Conservation (phyloP, 2,113 vertebrate genomes). For the Clinocottus analis region DNA sequence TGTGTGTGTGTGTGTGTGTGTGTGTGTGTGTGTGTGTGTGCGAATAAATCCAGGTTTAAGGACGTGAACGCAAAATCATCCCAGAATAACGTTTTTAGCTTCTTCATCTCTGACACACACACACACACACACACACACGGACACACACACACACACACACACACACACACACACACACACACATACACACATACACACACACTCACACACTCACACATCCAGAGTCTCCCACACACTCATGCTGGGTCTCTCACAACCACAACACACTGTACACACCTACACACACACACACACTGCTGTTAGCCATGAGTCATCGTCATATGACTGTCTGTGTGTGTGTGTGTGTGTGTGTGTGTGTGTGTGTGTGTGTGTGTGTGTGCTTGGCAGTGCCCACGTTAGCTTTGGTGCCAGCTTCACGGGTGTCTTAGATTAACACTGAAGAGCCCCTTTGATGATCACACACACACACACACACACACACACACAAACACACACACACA, state of each 20-base stretch:
- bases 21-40: not conserved
- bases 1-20: constrained; percentile 19
- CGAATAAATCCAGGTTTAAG: constrained; percentile 13
- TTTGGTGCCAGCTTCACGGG: constrained; percentile 53
- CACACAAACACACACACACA: not conserved
- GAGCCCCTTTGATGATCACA: constrained; percentile 48
- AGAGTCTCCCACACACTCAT: constrained; percentile 46
- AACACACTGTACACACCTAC: constrained; percentile 14
- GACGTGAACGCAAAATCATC: constrained; percentile 20
- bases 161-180: constrained; percentile 8
- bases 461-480: not conserved
- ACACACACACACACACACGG: constrained; percentile 20
- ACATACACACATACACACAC: not conserved
- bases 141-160: constrained; percentile 5
- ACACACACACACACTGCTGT: constrained; percentile 32
- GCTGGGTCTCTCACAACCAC: constrained; percentile 44
- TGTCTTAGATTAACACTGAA: constrained; percentile 58
- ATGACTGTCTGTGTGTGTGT: constrained; percentile 32
- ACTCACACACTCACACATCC: constrained; percentile 14
- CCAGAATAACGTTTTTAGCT: constrained; percentile 4
- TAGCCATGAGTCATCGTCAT: constrained; percentile 59
- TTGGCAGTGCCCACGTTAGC: constrained; percentile 64
- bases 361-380: constrained; percentile 17
- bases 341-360: constrained; percentile 23
- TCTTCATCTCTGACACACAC: not conserved